Evolutionary conservation across 2,888 invertebrate genomes (phyloP), one percentile per base, ranked within the genome.

Genomic region (Monoplex corrugatus): DNA sequence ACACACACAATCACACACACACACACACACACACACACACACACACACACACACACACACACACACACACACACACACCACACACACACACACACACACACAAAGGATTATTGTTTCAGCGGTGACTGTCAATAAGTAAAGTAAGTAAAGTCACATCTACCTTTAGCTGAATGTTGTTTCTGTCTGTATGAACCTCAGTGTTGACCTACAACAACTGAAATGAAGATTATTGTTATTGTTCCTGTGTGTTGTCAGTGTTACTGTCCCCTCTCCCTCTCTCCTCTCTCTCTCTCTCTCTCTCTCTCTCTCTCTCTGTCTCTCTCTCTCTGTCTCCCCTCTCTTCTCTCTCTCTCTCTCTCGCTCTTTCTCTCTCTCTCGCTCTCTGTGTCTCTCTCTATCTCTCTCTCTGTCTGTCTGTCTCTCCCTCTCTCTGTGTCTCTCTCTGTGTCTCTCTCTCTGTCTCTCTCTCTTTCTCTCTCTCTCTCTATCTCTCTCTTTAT

Each of bases 311-410:
- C 78, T 78, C 40, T 38, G 35, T 35, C 78, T 78, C 10, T 72
- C 72, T 72, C 72, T 72, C 72, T 72, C 72, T 72, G 16, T 72
- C 72, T 72, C 72, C 28, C 72, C 28, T n/a, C 28, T n/a, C 28
- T n/a, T 72, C 72, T 72, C 72, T 72, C 72, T 72, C 72, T 72
- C 72, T 72, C 72, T 72, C 72, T 72, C 72, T 72, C 72, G 10
- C 72, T 72, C 72, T 72, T n/a, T 19, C 13, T 19, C 19, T 72
- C 72, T 19, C 13, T 72, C 19, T 72, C 19, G 10, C 19, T 72
- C 19, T 72, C 19, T 72, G 72, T 72, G 72, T 32, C 16, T 6
- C 8, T 72, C 28, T 72, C n/a, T 72, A 13, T 50, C 50, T 23
- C 72, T 72, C n/a, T 72, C 72, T 72, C 72, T 72, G 16, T 72